Percentiles rank a stretch among this genome's conserved stretches.
phyloP scores from a whole-genome alignment of 2,113 vertebrate species.

The Trochalopteron elliotii region DNA sequence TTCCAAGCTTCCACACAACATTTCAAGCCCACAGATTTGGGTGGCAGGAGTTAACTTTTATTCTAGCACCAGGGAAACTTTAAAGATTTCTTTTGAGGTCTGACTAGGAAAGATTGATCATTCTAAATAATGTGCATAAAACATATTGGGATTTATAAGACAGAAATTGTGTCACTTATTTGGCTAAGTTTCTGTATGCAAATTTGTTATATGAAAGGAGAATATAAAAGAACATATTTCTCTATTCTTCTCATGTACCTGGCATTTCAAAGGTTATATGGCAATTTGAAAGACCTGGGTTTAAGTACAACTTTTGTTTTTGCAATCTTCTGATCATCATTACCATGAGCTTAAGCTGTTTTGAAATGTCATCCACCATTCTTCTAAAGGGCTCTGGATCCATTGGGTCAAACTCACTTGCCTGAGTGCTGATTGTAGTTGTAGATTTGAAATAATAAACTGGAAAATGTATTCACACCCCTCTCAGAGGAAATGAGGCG shows the following conservation, averaged over 20 bases:
- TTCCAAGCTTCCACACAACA: background rate
- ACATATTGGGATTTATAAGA: background rate
- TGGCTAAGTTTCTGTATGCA: background rate
- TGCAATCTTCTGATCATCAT: background rate
- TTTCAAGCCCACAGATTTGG: background rate
- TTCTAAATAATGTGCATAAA: background rate
- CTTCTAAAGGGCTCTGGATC: background rate
- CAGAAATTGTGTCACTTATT: background rate
- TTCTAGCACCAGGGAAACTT: background rate
- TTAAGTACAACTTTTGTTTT: background rate
- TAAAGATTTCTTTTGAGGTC: background rate
- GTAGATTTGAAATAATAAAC: background rate
- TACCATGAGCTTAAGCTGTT: background rate
- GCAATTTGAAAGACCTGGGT: background rate
- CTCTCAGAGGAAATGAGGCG: background rate
- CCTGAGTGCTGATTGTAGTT: background rate
- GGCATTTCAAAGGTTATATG: background rate
- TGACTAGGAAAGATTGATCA: background rate
- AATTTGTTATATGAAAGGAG: background rate
- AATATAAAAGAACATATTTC: background rate
- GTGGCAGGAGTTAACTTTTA: background rate
- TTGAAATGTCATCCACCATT: background rate
- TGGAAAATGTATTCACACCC: background rate
- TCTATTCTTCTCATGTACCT: background rate
- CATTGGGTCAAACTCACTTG: background rate